A percentile compares a stretch with the other conserved stretches of the same genome.
Evolutionary conservation across 2,797 vertebrate genomes (phyloP).

Genomic region (Lateolabrax maculatus): DNA sequence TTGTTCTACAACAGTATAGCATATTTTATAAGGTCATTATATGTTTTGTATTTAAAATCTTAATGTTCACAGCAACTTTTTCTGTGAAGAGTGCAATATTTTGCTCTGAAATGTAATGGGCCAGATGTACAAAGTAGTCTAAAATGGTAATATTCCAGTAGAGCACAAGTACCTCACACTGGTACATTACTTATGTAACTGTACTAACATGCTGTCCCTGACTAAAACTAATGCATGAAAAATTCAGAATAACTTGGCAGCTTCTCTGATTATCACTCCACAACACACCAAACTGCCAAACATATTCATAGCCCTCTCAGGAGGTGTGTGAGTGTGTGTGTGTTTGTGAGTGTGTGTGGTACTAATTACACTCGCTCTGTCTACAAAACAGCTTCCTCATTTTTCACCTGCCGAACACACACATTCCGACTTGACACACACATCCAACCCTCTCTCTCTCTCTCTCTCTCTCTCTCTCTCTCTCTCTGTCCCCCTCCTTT

Average conservation of each 20-base stretch:
- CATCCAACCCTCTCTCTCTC: conserved; percentile 35
- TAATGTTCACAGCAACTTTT: background rate
- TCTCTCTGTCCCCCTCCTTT: background rate
- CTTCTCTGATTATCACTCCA: conserved; percentile 6
- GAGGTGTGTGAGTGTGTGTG: conserved; percentile 21
- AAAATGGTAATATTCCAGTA: background rate
- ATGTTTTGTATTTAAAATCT: too few relatives aligned
- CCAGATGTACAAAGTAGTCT: background rate
- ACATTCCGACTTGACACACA: conserved; percentile 78
- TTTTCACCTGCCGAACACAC: conserved; percentile 81
- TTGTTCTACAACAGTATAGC: background rate
- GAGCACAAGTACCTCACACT: background rate
- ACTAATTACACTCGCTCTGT: conserved; percentile 79
- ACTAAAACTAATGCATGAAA: background rate
- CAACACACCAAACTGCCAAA: conserved; percentile 1
- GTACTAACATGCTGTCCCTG: background rate
- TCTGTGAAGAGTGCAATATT: background rate
- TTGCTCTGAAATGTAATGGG: background rate
- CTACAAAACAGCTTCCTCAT: conserved; percentile 84
- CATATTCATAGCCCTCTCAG: conserved; percentile 3
- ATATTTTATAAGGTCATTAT: background rate
- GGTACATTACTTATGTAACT: background rate
- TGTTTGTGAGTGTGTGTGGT: conserved; percentile 63
- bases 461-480: background rate
- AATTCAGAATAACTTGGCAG: background rate